Evolutionary conservation across 2,797 vertebrate genomes (phyloP).

Genomic region (Cuculus canorus): DNA sequence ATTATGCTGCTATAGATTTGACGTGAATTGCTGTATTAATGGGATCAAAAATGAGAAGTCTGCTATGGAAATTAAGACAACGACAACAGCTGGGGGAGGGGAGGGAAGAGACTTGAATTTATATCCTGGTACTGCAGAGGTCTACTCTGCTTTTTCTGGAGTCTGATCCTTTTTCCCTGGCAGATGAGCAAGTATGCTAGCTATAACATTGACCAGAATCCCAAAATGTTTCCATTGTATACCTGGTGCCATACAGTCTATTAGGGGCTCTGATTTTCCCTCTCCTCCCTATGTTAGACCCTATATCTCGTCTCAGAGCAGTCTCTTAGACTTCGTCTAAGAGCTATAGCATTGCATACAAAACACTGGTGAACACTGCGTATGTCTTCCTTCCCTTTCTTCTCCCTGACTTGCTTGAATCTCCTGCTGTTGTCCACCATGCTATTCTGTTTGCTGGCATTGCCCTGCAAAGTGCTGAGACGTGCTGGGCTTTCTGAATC

Average conservation of each 20-base stretch:
- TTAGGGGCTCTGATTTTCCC: not conserved
- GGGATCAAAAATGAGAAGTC: conserved; percentile 59
- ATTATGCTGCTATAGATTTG: conserved; percentile 61
- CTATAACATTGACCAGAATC: not conserved
- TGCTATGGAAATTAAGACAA: conserved; percentile 36
- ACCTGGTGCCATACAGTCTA: not conserved
- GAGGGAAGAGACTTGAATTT: not conserved
- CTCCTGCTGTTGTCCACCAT: not conserved
- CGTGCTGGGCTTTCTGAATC: not conserved
- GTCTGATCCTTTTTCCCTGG: not conserved
- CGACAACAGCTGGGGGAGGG: not conserved
- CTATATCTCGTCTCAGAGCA: not conserved
- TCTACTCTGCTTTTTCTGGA: not conserved
- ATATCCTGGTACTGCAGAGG: not conserved
- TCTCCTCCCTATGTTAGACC: not conserved
- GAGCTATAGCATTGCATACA: not conserved
- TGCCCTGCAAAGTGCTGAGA: not conserved
- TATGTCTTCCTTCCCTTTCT: not conserved
- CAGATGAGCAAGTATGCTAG: not conserved
- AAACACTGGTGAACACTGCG: not conserved
- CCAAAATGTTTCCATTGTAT: not conserved
- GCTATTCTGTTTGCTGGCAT: not conserved
- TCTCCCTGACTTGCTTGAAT: not conserved
- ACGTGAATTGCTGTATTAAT: conserved; percentile 50
- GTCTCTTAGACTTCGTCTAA: not conserved